These are phyloP conservation scores for Noctilio leporinus DNA, from an alignment of 2,113 vertebrate genomes.

Conservation along the genomic window DNA sequence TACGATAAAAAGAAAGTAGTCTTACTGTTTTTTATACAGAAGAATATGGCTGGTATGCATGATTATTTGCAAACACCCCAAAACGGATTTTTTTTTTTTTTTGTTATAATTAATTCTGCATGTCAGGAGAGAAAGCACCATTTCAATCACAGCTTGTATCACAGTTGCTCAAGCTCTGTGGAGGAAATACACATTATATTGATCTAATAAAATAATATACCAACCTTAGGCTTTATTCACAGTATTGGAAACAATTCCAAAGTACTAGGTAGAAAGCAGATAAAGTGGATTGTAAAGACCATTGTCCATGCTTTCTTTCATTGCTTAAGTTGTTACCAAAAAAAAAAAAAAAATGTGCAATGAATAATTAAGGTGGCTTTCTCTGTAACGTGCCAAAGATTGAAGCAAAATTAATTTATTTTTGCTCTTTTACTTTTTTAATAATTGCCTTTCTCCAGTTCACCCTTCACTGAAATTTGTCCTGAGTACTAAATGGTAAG, in stretches of 20 bases:
- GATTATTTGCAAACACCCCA: conserved; percentile 13
- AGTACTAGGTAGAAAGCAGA: background rate
- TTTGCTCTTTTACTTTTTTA: conserved; percentile 27
- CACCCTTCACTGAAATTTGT: background rate
- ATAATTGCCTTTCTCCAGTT: background rate
- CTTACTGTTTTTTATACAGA: conserved; percentile 12
- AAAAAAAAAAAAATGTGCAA: background rate
- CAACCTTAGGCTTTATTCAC: background rate
- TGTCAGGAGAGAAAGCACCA: background rate
- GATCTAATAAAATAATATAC: background rate
- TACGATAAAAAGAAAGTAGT: conserved; percentile 51
- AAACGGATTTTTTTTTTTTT: conserved; percentile 28
- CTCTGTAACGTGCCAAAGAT: background rate
- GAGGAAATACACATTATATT: conserved; percentile 18
- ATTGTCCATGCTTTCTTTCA: background rate
- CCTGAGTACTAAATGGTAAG: background rate
- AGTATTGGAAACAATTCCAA: conserved; percentile 19
- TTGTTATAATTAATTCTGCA: conserved; percentile 37
- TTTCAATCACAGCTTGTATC: conserved; percentile 21
- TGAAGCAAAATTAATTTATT: conserved; percentile 18
- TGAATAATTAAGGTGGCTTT: background rate
- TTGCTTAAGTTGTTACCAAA: background rate
- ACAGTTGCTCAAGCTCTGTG: background rate
- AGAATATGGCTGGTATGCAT: background rate
- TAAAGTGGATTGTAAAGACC: background rate